Evolutionary conservation across 1,140 invertebrate species (phyloP).

Genomic region (Triops longicaudatus): DNA sequence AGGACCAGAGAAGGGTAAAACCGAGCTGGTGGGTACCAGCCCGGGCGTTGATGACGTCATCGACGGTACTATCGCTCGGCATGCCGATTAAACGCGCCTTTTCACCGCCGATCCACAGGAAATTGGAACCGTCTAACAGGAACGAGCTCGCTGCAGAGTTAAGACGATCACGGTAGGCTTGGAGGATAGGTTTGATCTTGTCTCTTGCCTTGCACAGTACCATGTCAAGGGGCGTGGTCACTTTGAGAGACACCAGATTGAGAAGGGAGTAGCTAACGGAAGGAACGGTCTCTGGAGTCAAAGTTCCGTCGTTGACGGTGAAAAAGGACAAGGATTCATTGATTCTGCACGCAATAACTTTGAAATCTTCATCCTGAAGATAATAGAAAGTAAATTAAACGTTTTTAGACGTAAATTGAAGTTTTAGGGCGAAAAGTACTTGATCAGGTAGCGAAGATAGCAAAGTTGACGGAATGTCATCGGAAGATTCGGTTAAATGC

Average conservation of each 20-base stretch:
- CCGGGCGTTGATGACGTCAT: conserved; percentile 8
- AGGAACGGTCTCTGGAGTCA: neutral
- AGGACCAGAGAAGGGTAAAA: conserved; percentile 23
- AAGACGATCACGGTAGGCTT: neutral
- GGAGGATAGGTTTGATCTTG: neutral
- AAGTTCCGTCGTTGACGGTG: neutral
- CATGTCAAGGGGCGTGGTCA: neutral
- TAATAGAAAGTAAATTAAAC: too few species aligned
- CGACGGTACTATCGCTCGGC: conserved; percentile 24
- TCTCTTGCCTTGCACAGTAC: neutral
- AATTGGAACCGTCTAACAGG: conserved; percentile 13
- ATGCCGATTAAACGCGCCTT: conserved; percentile 20
- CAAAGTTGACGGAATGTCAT: neutral
- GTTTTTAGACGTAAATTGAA: neutral
- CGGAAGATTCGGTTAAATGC: neutral
- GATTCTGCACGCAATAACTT: too few species aligned
- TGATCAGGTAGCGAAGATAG: neutral
- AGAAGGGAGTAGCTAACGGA: neutral
- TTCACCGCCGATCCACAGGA: conserved; percentile 1
- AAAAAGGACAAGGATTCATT: neutral
- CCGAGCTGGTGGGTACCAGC: neutral
- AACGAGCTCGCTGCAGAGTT: conserved; percentile 23
- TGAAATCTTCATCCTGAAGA: too few species aligned
- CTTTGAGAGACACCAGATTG: neutral
- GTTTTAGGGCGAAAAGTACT: neutral